Conservation (phyloP, 2,113 vertebrate species). For the Xiphophorus couchianus region DNA sequence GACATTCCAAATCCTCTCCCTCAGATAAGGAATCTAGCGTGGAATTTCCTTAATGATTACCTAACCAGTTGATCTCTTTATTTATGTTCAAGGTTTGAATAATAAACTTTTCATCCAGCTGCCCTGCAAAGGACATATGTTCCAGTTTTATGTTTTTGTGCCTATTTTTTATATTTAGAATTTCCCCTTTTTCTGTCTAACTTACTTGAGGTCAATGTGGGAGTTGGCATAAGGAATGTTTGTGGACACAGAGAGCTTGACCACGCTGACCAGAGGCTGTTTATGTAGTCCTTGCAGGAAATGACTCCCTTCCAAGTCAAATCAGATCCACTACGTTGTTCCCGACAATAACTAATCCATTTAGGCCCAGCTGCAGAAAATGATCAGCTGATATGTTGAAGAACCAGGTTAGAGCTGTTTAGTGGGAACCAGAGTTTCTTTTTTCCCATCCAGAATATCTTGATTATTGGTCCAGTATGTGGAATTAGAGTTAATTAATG, state of each 20-base stretch:
- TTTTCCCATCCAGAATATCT: too few species aligned
- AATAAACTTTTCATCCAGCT: conserved; percentile 8
- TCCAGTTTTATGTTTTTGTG: conserved; percentile 17
- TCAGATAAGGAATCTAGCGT: background rate
- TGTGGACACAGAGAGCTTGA: conserved; percentile 48
- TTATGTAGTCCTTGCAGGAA: conserved; percentile 70
- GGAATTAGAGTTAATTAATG: background rate
- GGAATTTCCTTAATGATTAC: background rate
- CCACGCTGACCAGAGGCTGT: conserved; percentile 47
- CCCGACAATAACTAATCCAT: conserved; percentile 37
- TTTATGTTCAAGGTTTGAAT: background rate
- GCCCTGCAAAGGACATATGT: background rate
- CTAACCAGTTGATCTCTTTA: background rate
- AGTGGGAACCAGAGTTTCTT: background rate
- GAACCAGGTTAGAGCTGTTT: conserved; percentile 14
- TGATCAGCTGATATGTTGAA: conserved; percentile 34
- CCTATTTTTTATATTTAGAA: conserved; percentile 41
- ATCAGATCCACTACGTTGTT: conserved; percentile 41
- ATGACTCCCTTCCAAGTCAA: conserved; percentile 59
- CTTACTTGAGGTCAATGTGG: conserved; percentile 52
- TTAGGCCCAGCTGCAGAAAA: conserved; percentile 37
- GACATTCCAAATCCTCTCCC: background rate
- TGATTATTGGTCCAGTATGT: too few species aligned
- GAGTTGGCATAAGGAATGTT: conserved; percentile 57
- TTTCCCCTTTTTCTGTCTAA: conserved; percentile 41